Percentiles rank a stretch among this genome's conserved stretches.
phyloP scores from a whole-genome alignment of 2,113 vertebrate genomes.

The Protobothrops flavoviridis region DNA sequence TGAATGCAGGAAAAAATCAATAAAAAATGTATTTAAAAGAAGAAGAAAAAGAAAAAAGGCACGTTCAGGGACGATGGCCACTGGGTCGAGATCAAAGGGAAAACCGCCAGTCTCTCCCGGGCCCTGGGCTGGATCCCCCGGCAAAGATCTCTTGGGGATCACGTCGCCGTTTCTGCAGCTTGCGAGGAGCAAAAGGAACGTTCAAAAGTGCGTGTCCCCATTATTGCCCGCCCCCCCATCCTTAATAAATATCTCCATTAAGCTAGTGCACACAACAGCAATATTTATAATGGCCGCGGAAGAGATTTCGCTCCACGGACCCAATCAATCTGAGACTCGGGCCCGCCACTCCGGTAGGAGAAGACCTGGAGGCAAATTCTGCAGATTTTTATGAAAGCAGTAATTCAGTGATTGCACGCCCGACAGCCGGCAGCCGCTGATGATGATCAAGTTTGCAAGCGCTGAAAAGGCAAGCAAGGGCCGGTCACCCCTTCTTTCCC shows the following conservation, averaged over 20 bases:
- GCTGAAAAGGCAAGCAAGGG: too few species aligned
- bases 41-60: too few species aligned
- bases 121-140: background rate
- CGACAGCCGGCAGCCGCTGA: too few species aligned
- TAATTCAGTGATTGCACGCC: background rate
- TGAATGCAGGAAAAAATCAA: too few species aligned
- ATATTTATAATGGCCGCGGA: conserved; percentile 1
- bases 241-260: conserved; percentile 29
- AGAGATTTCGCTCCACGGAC: background rate
- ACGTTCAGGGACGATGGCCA: too few species aligned
- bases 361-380: background rate
- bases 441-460: too few species aligned
- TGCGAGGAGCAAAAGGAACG: background rate
- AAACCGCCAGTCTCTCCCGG: background rate
- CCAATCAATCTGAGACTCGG: conserved; percentile 4
- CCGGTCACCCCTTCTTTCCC: background rate
- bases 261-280: background rate
- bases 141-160: background rate
- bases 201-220: background rate
- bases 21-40: too few species aligned
- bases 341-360: background rate
- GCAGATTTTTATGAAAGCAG: conserved; percentile 15
- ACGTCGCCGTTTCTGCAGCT: background rate
- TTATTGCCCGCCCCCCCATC: background rate
- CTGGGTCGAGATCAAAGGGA: too few species aligned